A percentile compares a stretch with the other conserved stretches of the same genome.
Conservation (phyloP, 2,113 vertebrate genomes). For the Corvus cornix region DNA sequence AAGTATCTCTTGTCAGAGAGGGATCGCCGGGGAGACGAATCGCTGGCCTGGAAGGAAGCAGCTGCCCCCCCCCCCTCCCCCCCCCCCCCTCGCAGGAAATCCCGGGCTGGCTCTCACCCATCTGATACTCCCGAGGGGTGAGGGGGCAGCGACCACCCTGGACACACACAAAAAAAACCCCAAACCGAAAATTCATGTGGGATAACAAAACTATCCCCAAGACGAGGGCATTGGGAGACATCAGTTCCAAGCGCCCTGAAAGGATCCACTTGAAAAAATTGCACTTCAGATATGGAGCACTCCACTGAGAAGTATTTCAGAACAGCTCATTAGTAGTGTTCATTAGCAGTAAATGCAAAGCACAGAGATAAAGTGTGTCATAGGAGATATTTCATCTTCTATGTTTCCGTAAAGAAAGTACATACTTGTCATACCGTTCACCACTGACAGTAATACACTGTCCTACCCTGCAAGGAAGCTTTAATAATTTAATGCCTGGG, state of each 20-base stretch:
- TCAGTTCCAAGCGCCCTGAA: neutral
- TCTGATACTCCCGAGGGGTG: neutral
- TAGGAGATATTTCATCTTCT: neutral
- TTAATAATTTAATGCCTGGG: conserved; percentile 9
- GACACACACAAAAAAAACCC: neutral
- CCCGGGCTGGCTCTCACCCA: neutral
- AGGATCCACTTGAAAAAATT: neutral
- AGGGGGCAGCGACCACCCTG: neutral
- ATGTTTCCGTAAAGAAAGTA: neutral
- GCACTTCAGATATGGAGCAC: neutral
- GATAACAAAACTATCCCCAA: neutral
- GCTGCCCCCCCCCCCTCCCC: too few species aligned
- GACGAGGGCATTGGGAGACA: neutral
- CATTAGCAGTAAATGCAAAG: neutral
- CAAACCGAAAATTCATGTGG: neutral
- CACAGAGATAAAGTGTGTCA: neutral
- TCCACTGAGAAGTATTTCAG: neutral
- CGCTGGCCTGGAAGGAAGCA: neutral
- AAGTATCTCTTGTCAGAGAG: neutral
- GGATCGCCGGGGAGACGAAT: neutral
- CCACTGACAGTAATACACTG: neutral
- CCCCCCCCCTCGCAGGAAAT: neutral
- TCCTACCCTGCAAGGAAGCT: neutral
- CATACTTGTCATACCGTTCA: neutral
- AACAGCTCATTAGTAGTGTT: neutral